phyloP scores from a whole-genome alignment of 1,140 invertebrate genomes.

The Lasaia peninsularis region DNA sequence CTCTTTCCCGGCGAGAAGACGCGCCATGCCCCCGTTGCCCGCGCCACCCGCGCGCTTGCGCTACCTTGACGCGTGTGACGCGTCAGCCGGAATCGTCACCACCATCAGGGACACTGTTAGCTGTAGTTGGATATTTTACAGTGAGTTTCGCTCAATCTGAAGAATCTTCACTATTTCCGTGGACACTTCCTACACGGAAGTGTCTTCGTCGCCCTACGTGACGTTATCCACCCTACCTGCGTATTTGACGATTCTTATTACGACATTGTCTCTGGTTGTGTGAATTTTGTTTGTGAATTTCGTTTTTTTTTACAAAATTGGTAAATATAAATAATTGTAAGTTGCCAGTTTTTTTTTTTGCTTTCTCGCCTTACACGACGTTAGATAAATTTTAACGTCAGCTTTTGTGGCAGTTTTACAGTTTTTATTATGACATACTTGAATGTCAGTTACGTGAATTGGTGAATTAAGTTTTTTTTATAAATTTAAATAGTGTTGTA shows the following conservation, averaged over 20 bases:
- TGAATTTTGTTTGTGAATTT: too few species aligned
- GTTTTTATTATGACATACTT: not conserved
- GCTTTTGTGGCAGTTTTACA: not conserved
- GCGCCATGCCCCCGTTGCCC: slow-evolving; percentile 59
- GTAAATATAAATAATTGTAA: too few species aligned
- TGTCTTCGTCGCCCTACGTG: slow-evolving; percentile 29
- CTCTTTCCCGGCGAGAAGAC: slow-evolving; percentile 50
- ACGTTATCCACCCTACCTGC: slow-evolving; percentile 18
- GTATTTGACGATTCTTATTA: slow-evolving; percentile 24
- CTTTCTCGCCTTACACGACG: slow-evolving; percentile 31
- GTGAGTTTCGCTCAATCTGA: slow-evolving; percentile 64
- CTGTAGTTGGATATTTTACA: slow-evolving; percentile 81
- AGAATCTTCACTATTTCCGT: slow-evolving; percentile 20
- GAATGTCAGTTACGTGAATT: not conserved
- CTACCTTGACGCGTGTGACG: slow-evolving; percentile 77
- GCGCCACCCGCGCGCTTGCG: slow-evolving; percentile 65
- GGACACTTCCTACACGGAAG: slow-evolving; percentile 33
- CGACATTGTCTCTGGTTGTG: not conserved
- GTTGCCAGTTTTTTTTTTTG: slow-evolving; percentile 2
- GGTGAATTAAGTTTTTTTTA: slow-evolving; percentile 2
- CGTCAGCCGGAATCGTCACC: slow-evolving; percentile 75
- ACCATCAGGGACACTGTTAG: slow-evolving; percentile 78
- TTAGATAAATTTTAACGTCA: not conserved
- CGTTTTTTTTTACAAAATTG: too few species aligned
- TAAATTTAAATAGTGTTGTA: slow-evolving; percentile 9